Percentiles rank a stretch among this genome's conserved stretches.
These are phyloP conservation scores for Pteronotus mesoamericanus DNA, from an alignment of 2,797 vertebrate species.

Conservation along the genomic window DNA sequence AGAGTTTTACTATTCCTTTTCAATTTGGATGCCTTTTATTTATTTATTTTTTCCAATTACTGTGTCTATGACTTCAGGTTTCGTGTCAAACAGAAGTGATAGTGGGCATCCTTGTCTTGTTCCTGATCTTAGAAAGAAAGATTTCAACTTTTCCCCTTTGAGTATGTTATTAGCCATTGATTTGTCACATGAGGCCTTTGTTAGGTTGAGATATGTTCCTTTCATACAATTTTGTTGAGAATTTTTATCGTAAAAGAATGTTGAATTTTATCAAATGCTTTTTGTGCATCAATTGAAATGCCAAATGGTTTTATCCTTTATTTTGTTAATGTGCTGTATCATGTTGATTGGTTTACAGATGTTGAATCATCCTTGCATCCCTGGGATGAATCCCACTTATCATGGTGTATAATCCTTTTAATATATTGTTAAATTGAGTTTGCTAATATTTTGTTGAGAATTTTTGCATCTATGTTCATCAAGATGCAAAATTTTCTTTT, in stretches of 20 bases:
- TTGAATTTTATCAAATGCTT: background rate
- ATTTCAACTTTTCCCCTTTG: background rate
- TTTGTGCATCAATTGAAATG: background rate
- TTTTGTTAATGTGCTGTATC: background rate
- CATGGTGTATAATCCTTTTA: background rate
- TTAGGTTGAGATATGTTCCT: background rate
- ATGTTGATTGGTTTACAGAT: background rate
- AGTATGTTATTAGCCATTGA: background rate
- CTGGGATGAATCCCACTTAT: background rate
- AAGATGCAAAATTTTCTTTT: background rate
- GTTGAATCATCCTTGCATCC: background rate
- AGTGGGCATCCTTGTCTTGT: background rate
- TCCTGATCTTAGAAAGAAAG: background rate
- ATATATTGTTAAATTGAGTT: background rate
- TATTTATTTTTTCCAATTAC: background rate
- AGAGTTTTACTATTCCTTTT: background rate
- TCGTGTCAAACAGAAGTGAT: background rate
- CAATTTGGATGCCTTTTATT: background rate
- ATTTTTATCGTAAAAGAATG: background rate
- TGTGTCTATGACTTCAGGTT: background rate
- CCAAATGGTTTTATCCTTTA: background rate
- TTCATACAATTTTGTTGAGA: background rate
- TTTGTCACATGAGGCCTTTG: background rate
- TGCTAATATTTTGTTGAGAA: background rate
- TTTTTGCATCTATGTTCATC: background rate